Conservation (phyloP, 2,797 vertebrate species). For the Chelidonichthys spinosus region DNA sequence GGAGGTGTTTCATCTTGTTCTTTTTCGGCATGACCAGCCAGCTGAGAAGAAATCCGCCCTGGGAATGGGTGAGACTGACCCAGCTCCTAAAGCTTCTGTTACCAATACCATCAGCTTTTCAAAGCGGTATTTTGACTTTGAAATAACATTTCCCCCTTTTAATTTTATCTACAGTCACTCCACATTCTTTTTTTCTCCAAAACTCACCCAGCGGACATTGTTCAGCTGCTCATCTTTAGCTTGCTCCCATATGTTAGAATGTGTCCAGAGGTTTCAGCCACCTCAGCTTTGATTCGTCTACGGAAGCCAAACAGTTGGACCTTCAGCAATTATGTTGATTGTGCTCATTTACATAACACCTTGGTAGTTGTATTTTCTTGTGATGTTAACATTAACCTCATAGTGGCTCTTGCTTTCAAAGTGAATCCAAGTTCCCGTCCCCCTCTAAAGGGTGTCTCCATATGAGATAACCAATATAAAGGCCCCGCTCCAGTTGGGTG, state of each 20-base stretch:
- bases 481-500: too few relatives aligned
- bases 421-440: too few relatives aligned
- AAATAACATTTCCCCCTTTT: not conserved
- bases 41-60: constrained; percentile 6
- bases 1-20: not conserved
- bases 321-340: too few relatives aligned
- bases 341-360: too few relatives aligned
- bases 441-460: too few relatives aligned
- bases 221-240: not conserved
- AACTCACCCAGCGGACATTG: not conserved
- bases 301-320: not conserved
- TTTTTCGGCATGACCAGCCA: not conserved
- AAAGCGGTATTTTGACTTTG: constrained; percentile 1
- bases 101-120: not conserved
- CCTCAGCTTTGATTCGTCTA: constrained; percentile 7
- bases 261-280: constrained; percentile 4
- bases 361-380: too few relatives aligned
- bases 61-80: not conserved
- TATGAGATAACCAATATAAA: too few relatives aligned
- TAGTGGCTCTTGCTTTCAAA: too few relatives aligned
- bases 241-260: not conserved
- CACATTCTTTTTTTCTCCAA: not conserved
- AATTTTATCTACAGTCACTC: not conserved
- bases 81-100: not conserved
- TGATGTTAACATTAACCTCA: too few relatives aligned